Conservation (phyloP, 2,888 invertebrate species). For the Ligdia adustata region DNA sequence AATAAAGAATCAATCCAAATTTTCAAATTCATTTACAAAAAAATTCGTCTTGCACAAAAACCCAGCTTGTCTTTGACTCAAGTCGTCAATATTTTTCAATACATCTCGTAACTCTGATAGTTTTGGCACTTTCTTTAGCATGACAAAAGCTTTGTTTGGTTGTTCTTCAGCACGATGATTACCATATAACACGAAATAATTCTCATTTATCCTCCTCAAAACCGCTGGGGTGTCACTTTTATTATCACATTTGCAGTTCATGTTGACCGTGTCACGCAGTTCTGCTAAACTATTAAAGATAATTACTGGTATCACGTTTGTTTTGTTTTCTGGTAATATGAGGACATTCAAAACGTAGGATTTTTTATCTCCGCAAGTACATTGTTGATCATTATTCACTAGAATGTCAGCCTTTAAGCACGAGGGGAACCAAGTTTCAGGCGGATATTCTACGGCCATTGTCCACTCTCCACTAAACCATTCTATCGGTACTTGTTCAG, state of each 20-base stretch:
- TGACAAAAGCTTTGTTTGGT: background rate
- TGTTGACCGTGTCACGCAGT: background rate
- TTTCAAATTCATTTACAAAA: no score
- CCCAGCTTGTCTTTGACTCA: background rate
- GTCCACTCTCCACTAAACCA: background rate
- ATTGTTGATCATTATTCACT: background rate
- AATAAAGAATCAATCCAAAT: no score
- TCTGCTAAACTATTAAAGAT: background rate
- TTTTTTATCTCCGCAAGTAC: background rate
- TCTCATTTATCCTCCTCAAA: background rate
- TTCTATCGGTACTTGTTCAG: background rate
- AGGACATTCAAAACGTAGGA: background rate
- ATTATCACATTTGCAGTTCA: background rate
- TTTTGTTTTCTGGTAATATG: background rate
- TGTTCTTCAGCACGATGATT: background rate
- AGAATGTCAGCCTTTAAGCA: background rate
- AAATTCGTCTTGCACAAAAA: no score
- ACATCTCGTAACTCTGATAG: background rate
- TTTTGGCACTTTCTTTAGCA: background rate
- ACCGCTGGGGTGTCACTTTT: background rate
- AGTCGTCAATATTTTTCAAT: background rate
- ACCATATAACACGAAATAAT: background rate
- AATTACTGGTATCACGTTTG: background rate
- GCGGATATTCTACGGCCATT: background rate
- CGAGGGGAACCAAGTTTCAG: background rate